These are phyloP conservation scores for Atlantisia rogersi DNA, from an alignment of 2,113 vertebrate genomes.

Conservation along the genomic window DNA sequence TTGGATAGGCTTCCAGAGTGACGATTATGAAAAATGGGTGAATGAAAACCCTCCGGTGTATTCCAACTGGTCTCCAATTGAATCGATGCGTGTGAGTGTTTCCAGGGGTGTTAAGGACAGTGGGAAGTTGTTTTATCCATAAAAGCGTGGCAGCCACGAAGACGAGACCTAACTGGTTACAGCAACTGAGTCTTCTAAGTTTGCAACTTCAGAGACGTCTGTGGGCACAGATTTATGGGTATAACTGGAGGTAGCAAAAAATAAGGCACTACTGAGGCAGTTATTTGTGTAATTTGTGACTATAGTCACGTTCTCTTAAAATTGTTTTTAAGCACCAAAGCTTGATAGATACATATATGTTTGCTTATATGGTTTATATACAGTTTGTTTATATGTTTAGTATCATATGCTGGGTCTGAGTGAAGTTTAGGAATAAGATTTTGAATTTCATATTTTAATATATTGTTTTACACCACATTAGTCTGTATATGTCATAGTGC, in stretches of 20 bases:
- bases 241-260: neutral
- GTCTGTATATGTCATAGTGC: neutral
- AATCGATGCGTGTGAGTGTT: constrained; percentile 74
- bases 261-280: accelerated
- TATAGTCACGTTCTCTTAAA: neutral
- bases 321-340: neutral
- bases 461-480: neutral
- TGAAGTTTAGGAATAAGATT: neutral
- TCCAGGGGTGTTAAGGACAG: neutral
- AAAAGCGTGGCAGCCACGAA: neutral
- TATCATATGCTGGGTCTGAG: neutral
- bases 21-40: constrained; percentile 81
- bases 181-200: neutral
- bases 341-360: neutral
- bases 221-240: neutral
- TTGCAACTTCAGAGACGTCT: accelerated
- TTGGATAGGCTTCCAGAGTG: constrained; percentile 87
- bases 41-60: constrained; percentile 80
- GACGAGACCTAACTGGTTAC: neutral
- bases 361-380: no score
- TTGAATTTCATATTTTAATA: neutral
- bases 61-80: constrained; percentile 89
- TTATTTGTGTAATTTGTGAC: neutral
- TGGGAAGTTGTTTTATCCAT: neutral
- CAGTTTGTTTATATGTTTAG: neutral